Base-by-base conservation (phyloP, 2,888 invertebrate genomes). In the Rutpela maculata region DNA sequence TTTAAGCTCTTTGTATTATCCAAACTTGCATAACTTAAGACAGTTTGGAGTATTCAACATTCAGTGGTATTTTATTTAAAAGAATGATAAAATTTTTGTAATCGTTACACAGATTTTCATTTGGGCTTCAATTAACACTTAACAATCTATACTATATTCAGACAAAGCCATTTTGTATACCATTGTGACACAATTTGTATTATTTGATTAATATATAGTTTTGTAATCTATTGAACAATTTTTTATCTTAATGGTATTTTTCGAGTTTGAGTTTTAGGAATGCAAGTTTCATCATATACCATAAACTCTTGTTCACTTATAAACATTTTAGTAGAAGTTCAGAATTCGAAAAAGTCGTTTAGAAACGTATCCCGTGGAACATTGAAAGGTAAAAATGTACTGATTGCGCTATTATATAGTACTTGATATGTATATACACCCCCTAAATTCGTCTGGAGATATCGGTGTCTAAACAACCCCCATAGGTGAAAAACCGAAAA, bases 171-270 rank as follows among this genome's bases (percentile, higher is more conserved):
- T n/a, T 50, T 9, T 43, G 15, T 6, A n/a, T n/a, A 15, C 12
- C n/a, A n/a, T 50, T 50, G 12, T 50, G 50, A 50, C n/a, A 50
- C n/a, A n/a, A 50, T 15, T n/a, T 50, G 12, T 50, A 50, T 50
- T 50, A 50, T 50, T n/a, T 15, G 7, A 50, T 50, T 50, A 50
- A 50, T 50, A 50, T 50, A 50, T 50, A 50, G 1, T 50, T 50
- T 50, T 50, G 50, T 15, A 50, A 50, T 12, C n/a, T 50, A n/a
- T 50, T 50, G 50, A 50, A 50, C 6, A 1, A 6, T 7, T n/a
- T 50, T 50, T 50, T 50, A 26, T 62, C n/a, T 26, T 26, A 62
- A 62, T 26, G 31, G 60, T 26, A 31, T 62, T 62, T 62, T 26
- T 50, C 12, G 43, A n/a, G n/a, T n/a, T 15, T 43, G 12, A 43